Base-by-base conservation (phyloP, 1,140 invertebrate species). In the Drosophila ercepeae region DNA sequence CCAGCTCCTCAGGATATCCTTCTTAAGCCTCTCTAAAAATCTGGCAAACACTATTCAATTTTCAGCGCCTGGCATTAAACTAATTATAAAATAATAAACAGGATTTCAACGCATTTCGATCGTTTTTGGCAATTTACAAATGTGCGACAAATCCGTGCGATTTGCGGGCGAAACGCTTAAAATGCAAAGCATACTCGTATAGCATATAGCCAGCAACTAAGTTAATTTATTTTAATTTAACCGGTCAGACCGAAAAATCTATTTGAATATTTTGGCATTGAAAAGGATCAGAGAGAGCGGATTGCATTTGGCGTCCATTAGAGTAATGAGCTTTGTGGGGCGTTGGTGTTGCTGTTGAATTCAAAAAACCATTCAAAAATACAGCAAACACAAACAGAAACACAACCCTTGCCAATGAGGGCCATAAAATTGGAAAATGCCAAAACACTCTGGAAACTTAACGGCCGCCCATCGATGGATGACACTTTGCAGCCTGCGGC, bases 1-100 rank as follows among this genome's bases (percentile, higher is more conserved):
- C 48, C 32, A 34, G n/a, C 19, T 49, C 3, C 21, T 34, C 23
- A 13, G 21, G 25, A 29, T 16, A n/a, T n/a, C n/a, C n/a, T 51
- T 58, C 65, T 71, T 50, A 50, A n/a, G 9, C 29, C 29, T 29
- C 13, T 39, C 16, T 32, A 52, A 52, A n/a, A n/a, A n/a, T n/a
- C 57, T 60, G 67, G 54, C 53, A 75, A 75, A 68, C 77, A 14
- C 61, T 88, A 81, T 81, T 86, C 61, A 68, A 75, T 81, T 71
- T 71, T 59, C 27, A 53, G 53, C 36, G 49, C 32, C 13, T 51
- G 67, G 72, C 64, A 69, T 88, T 74, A 75, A 68, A 68, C 74
- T 88, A 88, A 88, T 88, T 88, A 78, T 74, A 78, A 78, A 88
- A 75, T 82, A 86, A 88, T 88, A 88, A 88, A 88, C 82, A 75